These are phyloP conservation scores for Chloroceryle amazona DNA, from an alignment of 2,797 vertebrate genomes.

Conservation along the genomic window DNA sequence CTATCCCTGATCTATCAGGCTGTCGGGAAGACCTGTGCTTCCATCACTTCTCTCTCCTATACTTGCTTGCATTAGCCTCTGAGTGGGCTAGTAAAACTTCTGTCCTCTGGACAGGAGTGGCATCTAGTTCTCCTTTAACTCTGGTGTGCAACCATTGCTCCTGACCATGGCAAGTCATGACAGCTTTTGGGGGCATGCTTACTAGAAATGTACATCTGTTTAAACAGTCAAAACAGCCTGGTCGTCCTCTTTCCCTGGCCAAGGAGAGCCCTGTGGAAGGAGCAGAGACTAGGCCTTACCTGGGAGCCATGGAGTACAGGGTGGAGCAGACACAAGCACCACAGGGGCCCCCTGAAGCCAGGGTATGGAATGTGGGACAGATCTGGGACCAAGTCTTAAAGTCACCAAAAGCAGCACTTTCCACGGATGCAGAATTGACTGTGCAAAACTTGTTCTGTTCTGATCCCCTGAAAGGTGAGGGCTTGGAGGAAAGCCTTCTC, in stretches of 20 bases:
- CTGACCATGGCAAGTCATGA: neutral
- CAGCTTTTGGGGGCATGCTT: neutral
- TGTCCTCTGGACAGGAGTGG: neutral
- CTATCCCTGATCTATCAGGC: neutral
- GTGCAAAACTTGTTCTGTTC: neutral
- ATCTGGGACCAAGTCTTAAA: neutral
- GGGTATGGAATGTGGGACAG: neutral
- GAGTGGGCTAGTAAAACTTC: neutral
- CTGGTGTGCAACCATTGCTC: neutral
- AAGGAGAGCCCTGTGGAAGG: neutral
- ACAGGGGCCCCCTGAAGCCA: neutral
- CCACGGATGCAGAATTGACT: neutral
- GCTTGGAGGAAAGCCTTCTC: neutral
- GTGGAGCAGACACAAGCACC: neutral
- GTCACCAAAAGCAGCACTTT: neutral
- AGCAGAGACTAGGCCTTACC: rapidly evolving
- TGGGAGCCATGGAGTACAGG: rapidly evolving
- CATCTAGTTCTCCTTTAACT: rapidly evolving
- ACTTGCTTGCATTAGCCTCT: too few species aligned
- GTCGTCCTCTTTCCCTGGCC: neutral
- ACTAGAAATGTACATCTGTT: neutral
- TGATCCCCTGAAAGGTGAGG: neutral
- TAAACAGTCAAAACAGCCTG: neutral
- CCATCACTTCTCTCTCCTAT: neutral
- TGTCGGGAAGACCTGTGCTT: neutral